Evolutionary conservation across 2,113 vertebrate genomes (phyloP), one percentile per base, ranked within the genome.

Genomic region (Mormoops blainvillei): DNA sequence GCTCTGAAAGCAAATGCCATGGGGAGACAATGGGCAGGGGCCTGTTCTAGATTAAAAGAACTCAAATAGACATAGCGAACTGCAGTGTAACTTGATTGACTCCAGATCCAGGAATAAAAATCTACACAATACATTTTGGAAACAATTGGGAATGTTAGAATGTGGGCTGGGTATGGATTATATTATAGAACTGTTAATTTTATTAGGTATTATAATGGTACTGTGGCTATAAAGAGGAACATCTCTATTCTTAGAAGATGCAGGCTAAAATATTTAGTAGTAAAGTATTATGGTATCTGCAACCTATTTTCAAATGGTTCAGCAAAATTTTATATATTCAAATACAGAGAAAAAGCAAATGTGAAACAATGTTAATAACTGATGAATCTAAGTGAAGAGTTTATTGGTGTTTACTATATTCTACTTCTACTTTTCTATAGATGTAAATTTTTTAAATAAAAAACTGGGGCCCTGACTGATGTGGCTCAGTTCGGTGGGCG

Each of bases 91-190:
- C 41, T 5, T 73, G 73, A 87, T 13, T 74, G 54, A 70, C 58
- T 93, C 56, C 68, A 93, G 89, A 84, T 52, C n/a, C 65, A 61
- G 43, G 89, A 95, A 93, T 68, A 61, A 90, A 82, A 74, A 90
- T 36, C 74, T 63, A 90, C 13, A 67, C 67, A 58, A 74, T 9
- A 77, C 52, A 78, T 84, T 91, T 65, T 63, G 54, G 41, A 82
- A 89, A 65, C 82, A 92, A 54, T 0, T 41, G 18, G 48, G 31
- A 36, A 89, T 88, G 65, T 89, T 15, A 80, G 18, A 93, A 50
- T 45, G 56, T 1, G 36, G 85, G 18, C 65, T 84, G 19, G 41
- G 20, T 58, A 71, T 48, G 65, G 63, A 71, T 61, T 33, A 20
- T 36, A 70, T 52, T 80, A 78, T 0, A 70, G 24, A 81, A 90